These are phyloP conservation scores for Riparia riparia DNA, from an alignment of 2,113 vertebrate species.

Conservation along the genomic window DNA sequence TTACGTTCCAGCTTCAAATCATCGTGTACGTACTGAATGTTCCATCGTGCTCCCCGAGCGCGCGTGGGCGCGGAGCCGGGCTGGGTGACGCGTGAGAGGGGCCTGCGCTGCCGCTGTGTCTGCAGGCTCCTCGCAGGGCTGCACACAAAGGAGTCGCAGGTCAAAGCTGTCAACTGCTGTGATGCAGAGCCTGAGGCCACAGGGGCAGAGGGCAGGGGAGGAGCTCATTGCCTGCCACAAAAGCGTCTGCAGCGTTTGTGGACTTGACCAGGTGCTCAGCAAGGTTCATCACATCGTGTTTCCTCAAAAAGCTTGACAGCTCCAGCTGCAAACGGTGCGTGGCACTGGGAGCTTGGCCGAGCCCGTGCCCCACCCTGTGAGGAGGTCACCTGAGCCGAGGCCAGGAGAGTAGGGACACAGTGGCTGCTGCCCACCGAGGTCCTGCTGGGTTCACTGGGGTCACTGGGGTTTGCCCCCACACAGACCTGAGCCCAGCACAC, in stretches of 20 bases:
- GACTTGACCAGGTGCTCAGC: background rate
- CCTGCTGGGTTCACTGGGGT: background rate
- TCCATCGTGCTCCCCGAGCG: background rate
- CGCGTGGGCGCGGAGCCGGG: background rate
- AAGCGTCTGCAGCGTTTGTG: background rate
- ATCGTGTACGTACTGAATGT: slow-evolving; percentile 64
- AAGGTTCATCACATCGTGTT: background rate
- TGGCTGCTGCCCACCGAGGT: background rate
- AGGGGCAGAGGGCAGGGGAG: background rate
- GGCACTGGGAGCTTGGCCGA: background rate
- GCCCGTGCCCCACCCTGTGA: background rate
- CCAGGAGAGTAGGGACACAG: background rate
- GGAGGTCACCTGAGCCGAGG: background rate
- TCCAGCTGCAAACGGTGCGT: background rate
- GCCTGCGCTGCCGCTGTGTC: background rate
- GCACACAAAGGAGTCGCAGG: background rate
- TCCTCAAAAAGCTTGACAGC: background rate
- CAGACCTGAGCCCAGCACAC: background rate
- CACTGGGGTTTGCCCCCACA: background rate
- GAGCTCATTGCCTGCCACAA: background rate
- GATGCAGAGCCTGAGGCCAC: background rate
- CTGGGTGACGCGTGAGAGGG: background rate
- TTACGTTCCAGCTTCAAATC: slow-evolving; percentile 38
- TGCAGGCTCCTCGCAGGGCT: background rate
- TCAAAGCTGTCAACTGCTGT: slow-evolving; percentile 46